These are phyloP conservation scores for Branchellion lobata DNA, from an alignment of 2,888 invertebrate genomes.

Conservation along the genomic window DNA sequence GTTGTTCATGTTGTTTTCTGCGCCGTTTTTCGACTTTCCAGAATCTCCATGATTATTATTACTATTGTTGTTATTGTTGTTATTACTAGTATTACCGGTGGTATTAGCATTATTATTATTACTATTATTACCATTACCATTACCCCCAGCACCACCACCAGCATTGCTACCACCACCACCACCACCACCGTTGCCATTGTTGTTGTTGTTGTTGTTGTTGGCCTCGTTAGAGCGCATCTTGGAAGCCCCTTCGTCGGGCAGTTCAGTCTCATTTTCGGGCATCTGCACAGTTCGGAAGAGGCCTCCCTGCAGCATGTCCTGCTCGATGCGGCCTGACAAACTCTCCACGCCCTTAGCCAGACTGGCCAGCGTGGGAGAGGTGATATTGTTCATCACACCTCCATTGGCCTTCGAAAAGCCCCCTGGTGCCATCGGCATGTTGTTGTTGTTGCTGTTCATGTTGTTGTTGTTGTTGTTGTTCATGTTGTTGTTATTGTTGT, in stretches of 20 bases:
- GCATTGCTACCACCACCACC: too few relatives aligned
- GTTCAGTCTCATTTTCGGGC: constrained; percentile 42
- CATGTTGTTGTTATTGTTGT: background rate
- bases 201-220: background rate
- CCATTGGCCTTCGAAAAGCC: background rate
- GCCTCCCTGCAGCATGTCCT: constrained; percentile 62
- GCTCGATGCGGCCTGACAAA: constrained; percentile 61
- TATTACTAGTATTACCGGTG: background rate
- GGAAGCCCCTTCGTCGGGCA: background rate
- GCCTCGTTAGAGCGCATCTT: background rate
- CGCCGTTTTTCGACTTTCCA: too few relatives aligned
- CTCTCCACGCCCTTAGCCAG: constrained; percentile 62
- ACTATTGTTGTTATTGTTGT: background rate
- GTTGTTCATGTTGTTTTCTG: background rate
- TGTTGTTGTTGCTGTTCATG: background rate
- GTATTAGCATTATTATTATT: background rate
- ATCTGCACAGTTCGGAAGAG: constrained; percentile 62
- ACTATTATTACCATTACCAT: background rate
- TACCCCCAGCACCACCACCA: too few relatives aligned
- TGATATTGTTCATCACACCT: constrained; percentile 59
- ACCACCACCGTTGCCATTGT: background rate
- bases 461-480: constrained; percentile 14
- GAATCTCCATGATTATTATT: too few relatives aligned
- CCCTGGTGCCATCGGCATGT: background rate
- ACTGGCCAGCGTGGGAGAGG: constrained; percentile 61